phyloP scores from a whole-genome alignment of 2,888 invertebrate species.

The Charanyca ferruginea region DNA sequence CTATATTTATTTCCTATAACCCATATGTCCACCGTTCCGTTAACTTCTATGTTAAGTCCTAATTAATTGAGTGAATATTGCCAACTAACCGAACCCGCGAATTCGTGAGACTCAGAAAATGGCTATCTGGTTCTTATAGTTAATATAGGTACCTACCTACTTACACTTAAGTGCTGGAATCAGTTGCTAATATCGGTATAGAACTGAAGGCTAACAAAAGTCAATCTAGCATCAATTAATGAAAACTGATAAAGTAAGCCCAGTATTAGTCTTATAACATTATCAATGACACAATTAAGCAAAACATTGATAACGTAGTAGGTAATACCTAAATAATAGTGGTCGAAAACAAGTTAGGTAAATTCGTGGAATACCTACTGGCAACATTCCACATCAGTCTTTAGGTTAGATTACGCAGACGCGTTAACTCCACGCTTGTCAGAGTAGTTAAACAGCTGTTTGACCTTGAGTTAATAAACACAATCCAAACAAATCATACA shows the following conservation, averaged over 20 bases:
- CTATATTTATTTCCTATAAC: no score
- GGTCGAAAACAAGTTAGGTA: background rate
- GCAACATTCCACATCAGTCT: constrained; percentile 49
- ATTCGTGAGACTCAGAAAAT: no score
- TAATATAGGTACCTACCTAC: no score
- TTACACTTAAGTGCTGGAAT: no score
- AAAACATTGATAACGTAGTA: background rate
- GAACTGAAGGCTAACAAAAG: background rate
- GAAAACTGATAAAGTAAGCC: background rate
- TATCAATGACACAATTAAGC: background rate
- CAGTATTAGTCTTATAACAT: background rate
- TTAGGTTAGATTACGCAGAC: constrained; percentile 57
- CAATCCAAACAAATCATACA: constrained; percentile 54
- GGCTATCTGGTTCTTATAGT: no score
- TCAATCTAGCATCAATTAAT: background rate
- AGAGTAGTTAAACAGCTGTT: constrained; percentile 61
- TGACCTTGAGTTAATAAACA: constrained; percentile 53
- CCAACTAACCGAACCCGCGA: no score
- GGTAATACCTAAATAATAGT: background rate
- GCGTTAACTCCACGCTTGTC: constrained; percentile 37
- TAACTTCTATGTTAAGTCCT: background rate
- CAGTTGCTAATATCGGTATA: background rate
- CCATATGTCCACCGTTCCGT: background rate
- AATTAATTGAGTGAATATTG: no score
- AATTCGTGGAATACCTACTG: constrained; percentile 21